A percentile compares a stretch with the other conserved stretches of the same genome.
phyloP scores from a whole-genome alignment of 1,140 invertebrate species.

The Charaxes varanes region DNA sequence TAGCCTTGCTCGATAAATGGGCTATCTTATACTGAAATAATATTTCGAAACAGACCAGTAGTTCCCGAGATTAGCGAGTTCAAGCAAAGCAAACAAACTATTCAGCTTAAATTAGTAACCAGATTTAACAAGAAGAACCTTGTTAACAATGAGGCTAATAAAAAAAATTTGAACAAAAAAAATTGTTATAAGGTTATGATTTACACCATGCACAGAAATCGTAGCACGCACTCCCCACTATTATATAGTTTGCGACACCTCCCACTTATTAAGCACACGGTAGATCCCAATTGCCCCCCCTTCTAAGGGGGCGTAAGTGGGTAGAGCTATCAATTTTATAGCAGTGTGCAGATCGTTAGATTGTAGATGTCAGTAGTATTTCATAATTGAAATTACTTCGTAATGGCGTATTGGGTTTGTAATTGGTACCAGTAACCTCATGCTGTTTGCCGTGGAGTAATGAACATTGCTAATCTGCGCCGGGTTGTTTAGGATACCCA shows the following conservation, averaged over 20 bases:
- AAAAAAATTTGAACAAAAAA: too few species aligned
- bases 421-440: conserved; percentile 19
- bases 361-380: conserved; percentile 25
- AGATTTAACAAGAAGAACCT: too few species aligned
- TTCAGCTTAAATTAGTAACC: too few species aligned
- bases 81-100: too few species aligned
- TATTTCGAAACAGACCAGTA: too few species aligned
- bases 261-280: conserved; percentile 49
- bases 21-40: too few species aligned
- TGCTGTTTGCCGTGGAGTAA: conserved; percentile 11
- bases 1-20: too few species aligned
- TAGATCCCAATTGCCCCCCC: conserved; percentile 34
- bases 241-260: conserved; percentile 41
- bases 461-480: conserved; percentile 10
- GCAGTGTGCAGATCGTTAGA: conserved; percentile 25
- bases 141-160: too few species aligned
- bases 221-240: conserved; percentile 34
- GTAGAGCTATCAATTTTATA: conserved; percentile 22
- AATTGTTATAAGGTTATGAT: too few species aligned
- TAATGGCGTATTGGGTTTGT: conserved; percentile 25
- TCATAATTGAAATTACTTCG: conserved; percentile 35
- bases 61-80: too few species aligned
- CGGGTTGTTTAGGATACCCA: conserved; percentile 6
- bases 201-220: conserved; percentile 15
- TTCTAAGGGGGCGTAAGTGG: conserved; percentile 30